Evolutionary conservation across 2,113 vertebrate species (phyloP), one percentile per base, ranked within the genome.

Genomic region (Acrocephalus arundinaceus): DNA sequence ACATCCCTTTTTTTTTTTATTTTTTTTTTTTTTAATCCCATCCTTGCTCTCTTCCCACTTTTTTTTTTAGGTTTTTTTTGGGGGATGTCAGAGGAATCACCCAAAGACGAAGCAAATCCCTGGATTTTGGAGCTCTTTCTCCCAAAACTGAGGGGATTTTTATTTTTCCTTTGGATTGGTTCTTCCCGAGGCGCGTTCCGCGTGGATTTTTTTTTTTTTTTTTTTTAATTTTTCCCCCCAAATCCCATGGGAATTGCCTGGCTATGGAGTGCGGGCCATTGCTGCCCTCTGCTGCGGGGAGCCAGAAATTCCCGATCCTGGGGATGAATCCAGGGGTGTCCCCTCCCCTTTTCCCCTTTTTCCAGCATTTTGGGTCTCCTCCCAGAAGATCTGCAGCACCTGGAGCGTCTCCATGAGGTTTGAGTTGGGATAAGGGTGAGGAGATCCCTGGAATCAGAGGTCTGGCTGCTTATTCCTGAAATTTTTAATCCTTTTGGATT

Each of bases 211-310:
- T 39, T 48, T 17, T 54, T 54, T 15, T 5, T 25, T 51, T 8
- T 49, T 7, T 49, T 49, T 49, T 8, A 10, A 10, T 17, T 18
- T 18, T 19, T 19, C 45, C 24, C 27, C 81, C 68, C 62, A 16
- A 71, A 72, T 43, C 66, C 37, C 11, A 0, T 1, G n/a, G 59
- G 65, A 30, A 85, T 63, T 45, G 20, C 67, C 72, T 17, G 75
- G 35, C 46, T 25, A 4, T 13, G 52, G 77, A 85, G 65, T 52
- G 41, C 30, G 92, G 87, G 85, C 66, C 68, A 79, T 90, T 94
- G 95, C 96, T 97, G 97, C 97, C 97, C 96, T 94, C 97, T 96
- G 19, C 96, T 95, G 97, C 23, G 39, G n/a, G 33, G 49, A 86
- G 43, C 15, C 84, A 62, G 93, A 86, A 96, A 7, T 88, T 52